These are phyloP conservation scores for Boloria selene DNA, from an alignment of 2,888 invertebrate species.

Conservation along the genomic window DNA sequence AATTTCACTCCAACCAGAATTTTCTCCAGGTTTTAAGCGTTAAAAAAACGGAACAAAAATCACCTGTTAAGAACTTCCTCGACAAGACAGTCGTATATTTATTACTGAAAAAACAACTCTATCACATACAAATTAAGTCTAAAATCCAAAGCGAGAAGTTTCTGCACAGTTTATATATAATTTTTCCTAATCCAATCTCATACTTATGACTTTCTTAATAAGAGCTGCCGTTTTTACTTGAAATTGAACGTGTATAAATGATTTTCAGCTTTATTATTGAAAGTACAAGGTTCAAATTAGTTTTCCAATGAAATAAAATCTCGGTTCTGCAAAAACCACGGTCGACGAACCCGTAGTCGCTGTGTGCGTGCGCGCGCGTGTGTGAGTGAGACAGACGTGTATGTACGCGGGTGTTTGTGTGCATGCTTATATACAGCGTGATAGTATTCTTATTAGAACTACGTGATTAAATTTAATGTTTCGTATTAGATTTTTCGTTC, in stretches of 20 bases:
- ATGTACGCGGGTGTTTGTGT: slow-evolving; percentile 11
- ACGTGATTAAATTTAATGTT: neutral
- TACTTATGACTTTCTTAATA: neutral
- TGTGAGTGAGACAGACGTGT: slow-evolving; percentile 38
- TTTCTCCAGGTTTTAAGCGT: slow-evolving; percentile 21
- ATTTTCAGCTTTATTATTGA: slow-evolving; percentile 21
- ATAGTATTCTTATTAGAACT: neutral
- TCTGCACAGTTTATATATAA: neutral
- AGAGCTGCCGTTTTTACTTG: neutral
- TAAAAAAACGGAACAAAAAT: slow-evolving; percentile 29
- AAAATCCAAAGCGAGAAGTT: slow-evolving; percentile 15
- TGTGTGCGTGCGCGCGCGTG: slow-evolving; percentile 19
- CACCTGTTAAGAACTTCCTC: slow-evolving; percentile 41
- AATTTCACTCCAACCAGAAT: slow-evolving; percentile 10
- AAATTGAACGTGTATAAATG: neutral
- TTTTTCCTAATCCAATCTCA: slow-evolving; percentile 7
- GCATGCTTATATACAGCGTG: slow-evolving; percentile 30
- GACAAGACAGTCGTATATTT: slow-evolving; percentile 36
- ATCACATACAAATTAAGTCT: slow-evolving; percentile 13
- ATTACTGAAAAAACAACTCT: slow-evolving; percentile 26
- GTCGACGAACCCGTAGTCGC: slow-evolving; percentile 51
- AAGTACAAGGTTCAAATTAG: slow-evolving; percentile 10
- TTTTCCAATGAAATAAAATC: slow-evolving; percentile 36
- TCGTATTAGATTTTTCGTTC: neutral
- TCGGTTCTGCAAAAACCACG: slow-evolving; percentile 56